Conservation (phyloP, 2,113 vertebrate species). For the Limnothrissa miodon region DNA sequence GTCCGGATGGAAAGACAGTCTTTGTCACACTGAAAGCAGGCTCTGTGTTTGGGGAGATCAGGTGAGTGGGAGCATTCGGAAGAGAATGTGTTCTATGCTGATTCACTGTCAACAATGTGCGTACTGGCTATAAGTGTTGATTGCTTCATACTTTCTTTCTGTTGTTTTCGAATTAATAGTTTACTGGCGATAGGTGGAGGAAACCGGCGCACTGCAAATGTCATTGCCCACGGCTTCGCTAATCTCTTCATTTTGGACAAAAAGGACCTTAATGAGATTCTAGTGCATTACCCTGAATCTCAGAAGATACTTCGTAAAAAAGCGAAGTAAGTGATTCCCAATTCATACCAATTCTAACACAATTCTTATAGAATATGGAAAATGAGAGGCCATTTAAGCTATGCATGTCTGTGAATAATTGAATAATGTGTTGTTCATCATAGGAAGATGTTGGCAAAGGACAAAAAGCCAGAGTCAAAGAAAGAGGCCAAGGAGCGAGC, state of each 20-base stretch:
- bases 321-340: constrained; percentile 76
- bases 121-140: background rate
- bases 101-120: background rate
- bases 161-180: constrained; percentile 58
- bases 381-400: background rate
- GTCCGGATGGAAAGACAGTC: constrained; percentile 84
- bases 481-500: constrained; percentile 56
- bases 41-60: constrained; percentile 96
- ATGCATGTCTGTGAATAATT: background rate
- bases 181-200: constrained; percentile 88
- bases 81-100: background rate
- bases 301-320: constrained; percentile 94
- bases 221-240: constrained; percentile 89
- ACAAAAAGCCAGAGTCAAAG: constrained; percentile 73
- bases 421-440: constrained; percentile 24
- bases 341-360: background rate
- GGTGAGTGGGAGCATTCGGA: constrained; percentile 62
- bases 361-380: background rate
- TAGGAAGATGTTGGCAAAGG: constrained; percentile 88
- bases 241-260: constrained; percentile 98
- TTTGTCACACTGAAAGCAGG: constrained; percentile 90
- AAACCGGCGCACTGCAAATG: constrained; percentile 91
- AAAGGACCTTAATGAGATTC: constrained; percentile 92
- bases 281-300: constrained; percentile 94
- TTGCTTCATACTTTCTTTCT: constrained; percentile 33